Percentiles rank a stretch among this genome's conserved stretches.
Conservation (phyloP, 2,797 vertebrate genomes). For the Lepilemur ruficaudatus region DNA sequence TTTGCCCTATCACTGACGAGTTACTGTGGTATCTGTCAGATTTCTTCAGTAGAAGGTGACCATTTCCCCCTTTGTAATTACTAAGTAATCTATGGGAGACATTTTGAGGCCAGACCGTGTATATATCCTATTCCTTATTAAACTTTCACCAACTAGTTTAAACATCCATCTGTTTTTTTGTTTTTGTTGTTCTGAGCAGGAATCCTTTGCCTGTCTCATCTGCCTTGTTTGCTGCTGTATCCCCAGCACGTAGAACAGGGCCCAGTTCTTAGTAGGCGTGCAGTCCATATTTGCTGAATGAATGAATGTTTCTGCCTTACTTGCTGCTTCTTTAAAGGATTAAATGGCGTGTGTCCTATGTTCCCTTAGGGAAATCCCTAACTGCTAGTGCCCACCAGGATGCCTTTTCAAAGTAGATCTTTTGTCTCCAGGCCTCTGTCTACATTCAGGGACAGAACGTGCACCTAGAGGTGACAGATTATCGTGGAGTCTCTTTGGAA, state of each 20-base stretch:
- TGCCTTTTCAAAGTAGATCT: not conserved
- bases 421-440: conserved; percentile 38
- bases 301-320: not conserved
- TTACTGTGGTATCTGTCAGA: not conserved
- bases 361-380: not conserved
- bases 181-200: not conserved
- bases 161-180: not conserved
- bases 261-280: not conserved
- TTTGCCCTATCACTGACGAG: not conserved
- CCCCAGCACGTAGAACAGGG: no score
- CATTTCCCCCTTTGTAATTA: not conserved
- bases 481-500: conserved; percentile 4
- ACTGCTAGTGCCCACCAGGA: not conserved
- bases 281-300: not conserved
- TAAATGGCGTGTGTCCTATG: not conserved
- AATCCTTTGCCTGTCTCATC: not conserved
- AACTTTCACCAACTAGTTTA: not conserved
- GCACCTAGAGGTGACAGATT: not conserved
- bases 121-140: not conserved
- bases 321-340: not conserved
- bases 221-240: not conserved
- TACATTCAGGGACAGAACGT: not conserved
- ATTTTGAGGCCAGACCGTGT: not conserved
- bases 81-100: not conserved
- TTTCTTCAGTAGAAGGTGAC: not conserved